Conservation (phyloP, 1,140 invertebrate genomes). For the Planococcus citri region DNA sequence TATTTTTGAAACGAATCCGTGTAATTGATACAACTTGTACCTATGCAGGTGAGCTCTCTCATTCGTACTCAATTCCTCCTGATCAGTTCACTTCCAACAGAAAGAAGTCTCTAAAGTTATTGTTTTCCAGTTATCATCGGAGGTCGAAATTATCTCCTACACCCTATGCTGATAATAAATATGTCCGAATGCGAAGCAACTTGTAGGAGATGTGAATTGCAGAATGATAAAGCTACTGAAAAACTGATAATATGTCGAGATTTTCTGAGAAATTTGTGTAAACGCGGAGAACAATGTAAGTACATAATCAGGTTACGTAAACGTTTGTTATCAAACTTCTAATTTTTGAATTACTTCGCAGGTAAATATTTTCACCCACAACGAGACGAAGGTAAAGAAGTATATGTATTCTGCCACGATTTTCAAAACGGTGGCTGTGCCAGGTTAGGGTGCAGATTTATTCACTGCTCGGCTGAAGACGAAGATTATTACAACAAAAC, state of each 20-base stretch:
- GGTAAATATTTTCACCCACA: slow-evolving; percentile 30
- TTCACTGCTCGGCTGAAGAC: slow-evolving; percentile 64
- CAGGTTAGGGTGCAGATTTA: slow-evolving; percentile 45
- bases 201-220: slow-evolving; percentile 2
- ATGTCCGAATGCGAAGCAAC: background rate
- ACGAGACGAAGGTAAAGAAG: slow-evolving; percentile 23
- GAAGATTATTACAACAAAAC: slow-evolving; percentile 58
- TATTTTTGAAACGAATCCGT: too few relatives aligned
- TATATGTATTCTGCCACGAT: slow-evolving; percentile 63
- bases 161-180: background rate
- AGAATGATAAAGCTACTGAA: background rate
- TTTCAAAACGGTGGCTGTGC: slow-evolving; percentile 54
- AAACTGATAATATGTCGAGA: slow-evolving; percentile 40
- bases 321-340: slow-evolving; percentile 34
- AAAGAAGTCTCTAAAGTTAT: too few relatives aligned
- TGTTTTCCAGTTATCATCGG: too few relatives aligned
- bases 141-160: background rate
- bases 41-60: too few relatives aligned
- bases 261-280: slow-evolving; percentile 52
- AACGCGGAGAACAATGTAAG: slow-evolving; percentile 62
- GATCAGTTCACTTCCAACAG: too few relatives aligned
- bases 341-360: background rate
- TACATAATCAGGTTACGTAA: slow-evolving; percentile 48
- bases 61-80: too few relatives aligned
- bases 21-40: too few relatives aligned